Evolutionary conservation across 2,888 invertebrate genomes (phyloP), one percentile per base, ranked within the genome.

Genomic region (Lasius platythorax): DNA sequence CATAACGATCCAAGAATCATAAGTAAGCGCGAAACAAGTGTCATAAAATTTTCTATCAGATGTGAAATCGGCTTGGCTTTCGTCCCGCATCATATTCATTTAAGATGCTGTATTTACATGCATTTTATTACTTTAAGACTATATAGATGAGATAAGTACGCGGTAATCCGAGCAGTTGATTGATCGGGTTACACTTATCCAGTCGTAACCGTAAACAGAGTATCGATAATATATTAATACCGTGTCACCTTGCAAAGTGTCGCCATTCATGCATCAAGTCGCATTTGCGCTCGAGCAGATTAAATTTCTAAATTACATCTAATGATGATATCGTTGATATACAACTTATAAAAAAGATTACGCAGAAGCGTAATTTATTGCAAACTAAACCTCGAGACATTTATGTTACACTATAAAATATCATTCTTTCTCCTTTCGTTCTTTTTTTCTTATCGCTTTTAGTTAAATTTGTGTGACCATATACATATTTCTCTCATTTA

Each of bases 171-270:
- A 68, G n/a, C 46, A 18, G 70, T 61, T 87, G 90, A 90, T 88
- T 58, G 88, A 87, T 88, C 85, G 68, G 15, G 70, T 84, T 82
- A 72, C 83, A 78, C 64, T 46, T 76, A 61, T 67, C 74, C 72
- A 79, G 74, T 85, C 37, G 81, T 83, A 88, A 87, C 82, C 84
- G 79, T 88, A 87, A 91, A 88, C 87, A 84, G 79, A 85, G 63
- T 74, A 63, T 56, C 67, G 75, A 66, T 76, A 75, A 87, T 58
- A 68, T 66, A 30, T 82, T 87, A 87, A 85, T 86, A 78, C 68
- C 64, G 50, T 70, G 82, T 78, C 85, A 74, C 61, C 53, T 75
- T 61, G 72, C 67, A 61, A 40, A 53, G n/a, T 43, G 33, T 64
- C 66, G 40, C 43, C 61, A 53, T 46, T 56, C 67, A 40, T 40